Conservation (phyloP, 2,888 invertebrate genomes). For the Ferrisia virgata region DNA sequence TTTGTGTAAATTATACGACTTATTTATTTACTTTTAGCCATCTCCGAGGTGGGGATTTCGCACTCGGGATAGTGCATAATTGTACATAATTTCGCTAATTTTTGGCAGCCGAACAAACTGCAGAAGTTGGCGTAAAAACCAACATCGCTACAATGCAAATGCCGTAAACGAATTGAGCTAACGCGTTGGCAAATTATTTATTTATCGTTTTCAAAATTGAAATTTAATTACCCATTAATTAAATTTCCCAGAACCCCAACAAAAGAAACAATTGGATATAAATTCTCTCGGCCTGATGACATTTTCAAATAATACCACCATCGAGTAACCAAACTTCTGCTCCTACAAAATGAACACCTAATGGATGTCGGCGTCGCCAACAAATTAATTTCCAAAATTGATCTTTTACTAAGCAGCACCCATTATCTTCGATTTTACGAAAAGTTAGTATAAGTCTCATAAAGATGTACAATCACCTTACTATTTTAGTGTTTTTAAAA, state of each 20-base stretch:
- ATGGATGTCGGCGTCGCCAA: background rate
- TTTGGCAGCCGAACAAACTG: background rate
- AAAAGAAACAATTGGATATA: slow-evolving; percentile 7
- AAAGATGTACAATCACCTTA: too few relatives aligned
- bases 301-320: background rate
- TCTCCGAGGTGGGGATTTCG: background rate
- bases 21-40: background rate
- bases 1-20: background rate
- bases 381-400: background rate
- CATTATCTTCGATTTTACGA: too few relatives aligned
- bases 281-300: background rate
- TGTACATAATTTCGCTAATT: background rate
- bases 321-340: background rate
- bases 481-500: too few relatives aligned
- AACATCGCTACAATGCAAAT: background rate
- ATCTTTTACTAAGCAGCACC: too few relatives aligned
- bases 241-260: background rate
- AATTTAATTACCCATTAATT: slow-evolving; percentile 31
- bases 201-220: slow-evolving; percentile 28
- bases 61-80: background rate
- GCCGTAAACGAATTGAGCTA: background rate
- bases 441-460: too few relatives aligned
- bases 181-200: background rate
- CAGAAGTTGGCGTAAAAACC: background rate
- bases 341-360: background rate